phyloP scores from a whole-genome alignment of 2,888 invertebrate genomes.

The Conops quadrifasciatus region DNA sequence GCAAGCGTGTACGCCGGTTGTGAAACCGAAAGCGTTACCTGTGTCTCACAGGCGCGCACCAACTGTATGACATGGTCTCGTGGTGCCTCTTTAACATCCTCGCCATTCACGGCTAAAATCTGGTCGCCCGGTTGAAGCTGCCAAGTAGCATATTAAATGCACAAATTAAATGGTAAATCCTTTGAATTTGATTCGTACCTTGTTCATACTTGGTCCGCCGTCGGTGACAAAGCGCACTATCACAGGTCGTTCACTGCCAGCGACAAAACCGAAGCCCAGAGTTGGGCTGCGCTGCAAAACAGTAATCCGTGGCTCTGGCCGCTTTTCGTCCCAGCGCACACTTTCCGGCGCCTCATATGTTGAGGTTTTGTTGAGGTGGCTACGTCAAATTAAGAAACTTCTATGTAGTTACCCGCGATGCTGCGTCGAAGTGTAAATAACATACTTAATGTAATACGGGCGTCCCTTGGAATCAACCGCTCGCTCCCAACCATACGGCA shows the following conservation, averaged over 20 bases:
- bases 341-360: slow-evolving; percentile 84
- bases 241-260: slow-evolving; percentile 91
- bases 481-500: slow-evolving; percentile 93
- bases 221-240: slow-evolving; percentile 89
- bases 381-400: slow-evolving; percentile 51
- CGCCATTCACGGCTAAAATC: slow-evolving; percentile 88
- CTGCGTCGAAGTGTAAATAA: not conserved
- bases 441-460: slow-evolving; percentile 81
- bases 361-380: slow-evolving; percentile 87
- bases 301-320: slow-evolving; percentile 82
- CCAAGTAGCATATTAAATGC: not conserved
- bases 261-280: slow-evolving; percentile 94
- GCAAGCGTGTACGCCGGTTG: slow-evolving; percentile 78
- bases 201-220: slow-evolving; percentile 90
- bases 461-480: slow-evolving; percentile 83
- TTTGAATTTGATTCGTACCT: slow-evolving; percentile 66
- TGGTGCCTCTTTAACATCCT: slow-evolving; percentile 86
- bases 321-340: slow-evolving; percentile 73
- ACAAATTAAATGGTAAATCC: not conserved
- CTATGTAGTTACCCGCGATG: not conserved
- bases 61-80: slow-evolving; percentile 89
- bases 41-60: slow-evolving; percentile 81
- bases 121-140: slow-evolving; percentile 89
- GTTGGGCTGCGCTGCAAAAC: slow-evolving; percentile 78
- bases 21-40: slow-evolving; percentile 81